Conservation (phyloP, 2,888 invertebrate genomes). For the Platerodrilus igneus region DNA sequence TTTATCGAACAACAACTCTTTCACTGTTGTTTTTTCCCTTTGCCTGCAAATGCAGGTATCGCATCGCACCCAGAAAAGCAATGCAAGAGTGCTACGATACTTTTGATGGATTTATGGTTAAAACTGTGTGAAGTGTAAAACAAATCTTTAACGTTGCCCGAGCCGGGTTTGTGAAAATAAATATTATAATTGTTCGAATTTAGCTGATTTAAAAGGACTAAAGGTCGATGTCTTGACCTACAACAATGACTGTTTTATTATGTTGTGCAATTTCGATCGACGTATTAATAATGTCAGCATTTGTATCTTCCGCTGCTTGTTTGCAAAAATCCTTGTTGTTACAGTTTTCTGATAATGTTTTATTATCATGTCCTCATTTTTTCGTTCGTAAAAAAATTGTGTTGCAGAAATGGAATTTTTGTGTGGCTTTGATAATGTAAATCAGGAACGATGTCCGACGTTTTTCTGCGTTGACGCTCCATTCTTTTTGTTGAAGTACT, state of each 20-base stretch:
- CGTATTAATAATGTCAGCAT: conserved; percentile 29
- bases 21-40: conserved; percentile 23
- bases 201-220: conserved; percentile 31
- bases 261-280: conserved; percentile 27
- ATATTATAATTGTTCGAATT: conserved; percentile 14
- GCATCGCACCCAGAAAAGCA: conserved; percentile 24
- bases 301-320: conserved; percentile 31
- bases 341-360: too few relatives aligned
- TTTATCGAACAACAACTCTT: conserved; percentile 12
- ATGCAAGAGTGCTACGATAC: too few relatives aligned
- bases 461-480: conserved; percentile 27
- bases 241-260: conserved; percentile 30
- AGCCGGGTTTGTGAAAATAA: conserved; percentile 20
- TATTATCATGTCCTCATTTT: too few relatives aligned
- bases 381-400: conserved; percentile 30
- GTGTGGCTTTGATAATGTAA: conserved; percentile 22
- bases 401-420: conserved; percentile 32
- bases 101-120: conserved; percentile 18
- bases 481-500: conserved; percentile 27
- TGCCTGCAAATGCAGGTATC: too few relatives aligned
- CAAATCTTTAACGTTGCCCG: conserved; percentile 17
- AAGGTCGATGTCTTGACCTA: conserved; percentile 32
- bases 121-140: conserved; percentile 25
- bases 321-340: too few relatives aligned
- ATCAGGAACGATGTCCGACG: conserved; percentile 20